Evolutionary conservation across 1,140 invertebrate species (phyloP).

Genomic region (Bombus huntii): DNA sequence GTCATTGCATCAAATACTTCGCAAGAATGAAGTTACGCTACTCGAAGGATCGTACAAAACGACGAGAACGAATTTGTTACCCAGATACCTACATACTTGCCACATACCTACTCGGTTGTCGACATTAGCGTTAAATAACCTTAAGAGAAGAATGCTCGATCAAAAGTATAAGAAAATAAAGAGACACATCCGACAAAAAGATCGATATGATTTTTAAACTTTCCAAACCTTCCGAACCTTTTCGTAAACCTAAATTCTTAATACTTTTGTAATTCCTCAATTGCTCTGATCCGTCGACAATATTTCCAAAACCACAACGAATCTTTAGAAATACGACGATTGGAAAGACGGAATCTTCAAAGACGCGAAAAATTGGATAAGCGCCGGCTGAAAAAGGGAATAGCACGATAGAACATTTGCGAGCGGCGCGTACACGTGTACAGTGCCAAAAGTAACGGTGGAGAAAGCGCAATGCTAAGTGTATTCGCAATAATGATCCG

Average conservation of each 20-base stretch:
- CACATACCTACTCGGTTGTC: no score
- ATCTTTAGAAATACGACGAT: background rate
- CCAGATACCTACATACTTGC: no score
- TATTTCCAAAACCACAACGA: background rate
- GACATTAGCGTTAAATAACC: background rate
- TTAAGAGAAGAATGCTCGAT: background rate
- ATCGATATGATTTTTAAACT: no score
- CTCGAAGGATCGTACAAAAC: background rate
- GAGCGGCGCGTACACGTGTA: background rate
- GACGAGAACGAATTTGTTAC: background rate
- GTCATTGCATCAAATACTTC: no score
- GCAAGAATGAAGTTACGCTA: no score
- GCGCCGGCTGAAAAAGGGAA: background rate
- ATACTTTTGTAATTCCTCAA: background rate
- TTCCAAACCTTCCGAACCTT: no score
- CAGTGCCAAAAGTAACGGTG: slow-evolving; percentile 20
- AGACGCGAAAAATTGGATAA: background rate
- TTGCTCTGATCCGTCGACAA: accelerated
- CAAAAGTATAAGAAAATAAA: background rate
- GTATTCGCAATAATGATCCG: slow-evolving; percentile 79
- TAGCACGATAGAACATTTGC: background rate
- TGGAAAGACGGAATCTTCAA: background rate
- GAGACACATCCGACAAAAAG: no score
- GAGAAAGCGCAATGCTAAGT: slow-evolving; percentile 73
- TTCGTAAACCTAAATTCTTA: no score